phyloP scores from a whole-genome alignment of 2,797 vertebrate species.

The Lophotriccus pileatus region DNA sequence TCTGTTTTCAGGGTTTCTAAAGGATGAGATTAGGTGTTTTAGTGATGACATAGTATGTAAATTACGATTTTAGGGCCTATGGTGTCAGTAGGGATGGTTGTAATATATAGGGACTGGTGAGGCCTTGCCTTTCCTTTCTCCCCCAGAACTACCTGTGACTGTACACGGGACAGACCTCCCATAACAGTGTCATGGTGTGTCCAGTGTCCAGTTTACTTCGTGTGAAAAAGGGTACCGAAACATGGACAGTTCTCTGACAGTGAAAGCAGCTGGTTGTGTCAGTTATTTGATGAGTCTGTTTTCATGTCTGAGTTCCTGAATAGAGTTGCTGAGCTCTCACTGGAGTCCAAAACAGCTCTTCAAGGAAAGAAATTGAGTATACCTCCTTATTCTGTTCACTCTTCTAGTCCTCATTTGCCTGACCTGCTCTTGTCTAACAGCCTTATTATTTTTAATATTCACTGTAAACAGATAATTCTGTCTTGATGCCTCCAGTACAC shows the following conservation, averaged over 20 bases:
- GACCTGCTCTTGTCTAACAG: not conserved
- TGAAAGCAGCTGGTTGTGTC: not conserved
- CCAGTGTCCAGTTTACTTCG: not conserved
- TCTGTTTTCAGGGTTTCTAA: not conserved
- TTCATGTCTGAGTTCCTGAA: not conserved
- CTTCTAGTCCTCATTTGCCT: not conserved
- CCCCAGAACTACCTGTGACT: not conserved
- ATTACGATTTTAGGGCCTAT: not conserved
- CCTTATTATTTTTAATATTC: not conserved
- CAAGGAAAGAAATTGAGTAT: not conserved
- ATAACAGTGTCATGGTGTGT: not conserved
- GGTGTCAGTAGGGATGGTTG: too few relatives aligned
- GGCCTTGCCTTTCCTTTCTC: not conserved
- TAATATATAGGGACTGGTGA: rapidly evolving
- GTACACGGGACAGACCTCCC: rapidly evolving
- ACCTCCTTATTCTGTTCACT: not conserved
- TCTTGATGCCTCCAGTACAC: not conserved
- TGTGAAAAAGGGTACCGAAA: not conserved
- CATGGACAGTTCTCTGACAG: rapidly evolving
- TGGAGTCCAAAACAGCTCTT: not conserved
- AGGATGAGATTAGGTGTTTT: not conserved
- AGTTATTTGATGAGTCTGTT: not conserved
- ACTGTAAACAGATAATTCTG: not conserved
- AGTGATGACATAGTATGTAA: not conserved
- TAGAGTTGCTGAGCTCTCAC: not conserved